Conservation (phyloP, 1,140 invertebrate species). For the Lepidurus apus region DNA sequence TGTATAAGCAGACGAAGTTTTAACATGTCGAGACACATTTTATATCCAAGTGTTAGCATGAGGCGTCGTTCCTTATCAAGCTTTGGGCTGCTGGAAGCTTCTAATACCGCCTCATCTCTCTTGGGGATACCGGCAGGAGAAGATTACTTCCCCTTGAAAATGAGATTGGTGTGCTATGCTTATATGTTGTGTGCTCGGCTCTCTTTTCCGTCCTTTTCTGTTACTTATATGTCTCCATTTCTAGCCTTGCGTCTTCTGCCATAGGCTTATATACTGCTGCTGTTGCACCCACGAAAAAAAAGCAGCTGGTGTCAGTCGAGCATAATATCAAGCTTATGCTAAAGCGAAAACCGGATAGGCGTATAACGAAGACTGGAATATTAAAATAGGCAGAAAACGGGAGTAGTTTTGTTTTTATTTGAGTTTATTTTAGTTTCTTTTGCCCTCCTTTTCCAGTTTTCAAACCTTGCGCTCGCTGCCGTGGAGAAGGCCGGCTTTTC, state of each 20-base stretch:
- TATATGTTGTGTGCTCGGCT: slow-evolving; percentile 3
- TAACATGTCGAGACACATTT: not conserved
- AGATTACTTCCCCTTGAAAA: slow-evolving; percentile 22
- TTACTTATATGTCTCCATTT: slow-evolving; percentile 11
- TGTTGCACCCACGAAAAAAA: not conserved
- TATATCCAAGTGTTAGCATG: not conserved
- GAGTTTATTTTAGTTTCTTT: too few relatives aligned
- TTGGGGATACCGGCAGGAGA: not conserved
- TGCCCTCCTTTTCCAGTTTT: too few relatives aligned
- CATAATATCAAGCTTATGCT: slow-evolving; percentile 12
- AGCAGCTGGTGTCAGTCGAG: slow-evolving; percentile 8
- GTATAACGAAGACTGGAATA: slow-evolving; percentile 15
- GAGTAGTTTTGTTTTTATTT: too few relatives aligned
- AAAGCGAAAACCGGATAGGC: not conserved
- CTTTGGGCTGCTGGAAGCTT: not conserved
- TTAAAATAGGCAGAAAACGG: not conserved
- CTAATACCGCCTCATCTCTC: slow-evolving; percentile 17
- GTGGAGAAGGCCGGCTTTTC: too few relatives aligned
- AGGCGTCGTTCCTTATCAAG: slow-evolving; percentile 3
- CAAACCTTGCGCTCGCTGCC: too few relatives aligned
- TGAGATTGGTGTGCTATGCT: slow-evolving; percentile 18
- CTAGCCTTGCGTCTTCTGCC: not conserved
- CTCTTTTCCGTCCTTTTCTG: not conserved
- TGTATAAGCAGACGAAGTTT: too few relatives aligned
- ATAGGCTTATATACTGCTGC: not conserved